These are phyloP conservation scores for Pica pica DNA, from an alignment of 2,113 vertebrate species.

Conservation along the genomic window DNA sequence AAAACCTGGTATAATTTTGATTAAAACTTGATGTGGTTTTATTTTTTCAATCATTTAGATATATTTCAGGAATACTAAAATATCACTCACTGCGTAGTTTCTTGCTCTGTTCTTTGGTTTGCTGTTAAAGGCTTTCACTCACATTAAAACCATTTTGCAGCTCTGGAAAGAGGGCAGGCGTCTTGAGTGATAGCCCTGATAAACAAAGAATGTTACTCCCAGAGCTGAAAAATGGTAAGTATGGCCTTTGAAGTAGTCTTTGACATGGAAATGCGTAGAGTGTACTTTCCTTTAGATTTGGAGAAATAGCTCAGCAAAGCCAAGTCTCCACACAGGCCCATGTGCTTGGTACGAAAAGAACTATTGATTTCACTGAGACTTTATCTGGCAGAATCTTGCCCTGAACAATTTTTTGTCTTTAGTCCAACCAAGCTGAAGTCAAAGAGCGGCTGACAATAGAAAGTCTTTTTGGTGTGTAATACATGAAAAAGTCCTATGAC, in stretches of 20 bases:
- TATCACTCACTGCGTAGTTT: not conserved
- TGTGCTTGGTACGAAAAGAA: not conserved
- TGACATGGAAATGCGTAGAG: not conserved
- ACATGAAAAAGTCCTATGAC: not conserved
- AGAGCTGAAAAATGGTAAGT: not conserved
- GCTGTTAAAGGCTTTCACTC: not conserved
- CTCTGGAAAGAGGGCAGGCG: not conserved
- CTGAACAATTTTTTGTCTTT: not conserved
- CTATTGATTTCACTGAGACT: not conserved
- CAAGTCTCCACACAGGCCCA: not conserved
- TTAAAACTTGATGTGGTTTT: not conserved
- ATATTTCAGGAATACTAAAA: not conserved
- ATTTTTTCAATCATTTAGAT: not conserved
- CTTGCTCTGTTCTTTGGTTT: not conserved
- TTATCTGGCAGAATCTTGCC: not conserved
- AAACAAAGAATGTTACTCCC: conserved; percentile 46
- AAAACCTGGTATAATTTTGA: not conserved
- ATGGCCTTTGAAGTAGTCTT: conserved; percentile 49
- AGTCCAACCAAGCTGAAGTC: not conserved
- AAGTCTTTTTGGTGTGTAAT: conserved; percentile 7
- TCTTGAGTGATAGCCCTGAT: conserved; percentile 39
- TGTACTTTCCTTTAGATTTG: not conserved
- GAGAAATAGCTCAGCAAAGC: not conserved
- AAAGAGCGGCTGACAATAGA: conserved; percentile 25
- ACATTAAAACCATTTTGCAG: not conserved